Conservation (phyloP, 2,113 vertebrate species). For the Todiramphus chloris region DNA sequence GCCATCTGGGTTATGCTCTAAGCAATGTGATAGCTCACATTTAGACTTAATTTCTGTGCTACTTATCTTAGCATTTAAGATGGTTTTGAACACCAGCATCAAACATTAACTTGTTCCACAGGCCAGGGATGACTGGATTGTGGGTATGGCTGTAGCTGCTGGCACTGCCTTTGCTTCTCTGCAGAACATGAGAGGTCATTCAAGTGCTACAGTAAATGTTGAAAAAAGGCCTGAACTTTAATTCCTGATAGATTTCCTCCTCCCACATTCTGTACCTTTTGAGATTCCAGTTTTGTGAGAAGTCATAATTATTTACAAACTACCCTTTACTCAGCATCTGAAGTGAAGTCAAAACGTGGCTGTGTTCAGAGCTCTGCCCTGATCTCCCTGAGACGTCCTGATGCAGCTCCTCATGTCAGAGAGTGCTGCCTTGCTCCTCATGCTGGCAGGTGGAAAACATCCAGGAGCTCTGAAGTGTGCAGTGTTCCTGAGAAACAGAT, state of each 20-base stretch:
- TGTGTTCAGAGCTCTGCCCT: neutral
- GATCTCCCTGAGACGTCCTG: neutral
- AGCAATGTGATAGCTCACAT: neutral
- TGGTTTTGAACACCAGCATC: neutral
- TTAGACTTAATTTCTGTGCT: neutral
- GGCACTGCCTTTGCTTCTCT: neutral
- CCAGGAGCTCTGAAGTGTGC: neutral
- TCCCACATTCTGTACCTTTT: neutral
- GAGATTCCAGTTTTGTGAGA: neutral
- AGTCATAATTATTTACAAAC: neutral
- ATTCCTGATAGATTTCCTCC: neutral
- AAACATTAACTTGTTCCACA: neutral
- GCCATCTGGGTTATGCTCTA: neutral
- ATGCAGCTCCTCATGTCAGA: fast-evolving
- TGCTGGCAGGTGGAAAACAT: neutral
- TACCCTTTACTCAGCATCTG: neutral
- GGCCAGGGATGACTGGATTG: neutral
- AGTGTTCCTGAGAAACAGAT: neutral
- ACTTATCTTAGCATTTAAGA: neutral
- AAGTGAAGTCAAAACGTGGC: neutral
- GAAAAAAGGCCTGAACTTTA: neutral
- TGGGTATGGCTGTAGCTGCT: neutral
- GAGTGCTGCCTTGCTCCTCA: neutral
- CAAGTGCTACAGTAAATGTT: neutral
- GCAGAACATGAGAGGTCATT: neutral